phyloP scores from a whole-genome alignment of 2,888 invertebrate genomes.

The Eilema depressum region DNA sequence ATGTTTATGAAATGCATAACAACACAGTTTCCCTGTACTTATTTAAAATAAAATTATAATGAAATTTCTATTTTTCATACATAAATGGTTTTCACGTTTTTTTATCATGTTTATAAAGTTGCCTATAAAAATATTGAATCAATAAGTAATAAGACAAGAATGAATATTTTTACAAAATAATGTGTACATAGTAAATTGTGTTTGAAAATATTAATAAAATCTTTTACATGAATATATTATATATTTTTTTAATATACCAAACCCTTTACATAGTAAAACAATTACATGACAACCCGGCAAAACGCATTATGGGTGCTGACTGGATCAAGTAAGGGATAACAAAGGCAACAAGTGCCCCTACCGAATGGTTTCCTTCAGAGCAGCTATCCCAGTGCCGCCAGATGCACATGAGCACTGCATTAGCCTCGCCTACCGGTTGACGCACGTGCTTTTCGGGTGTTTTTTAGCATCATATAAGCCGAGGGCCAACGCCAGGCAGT shows the following conservation, averaged over 20 bases:
- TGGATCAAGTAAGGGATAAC: too few species aligned
- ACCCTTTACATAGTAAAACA: neutral
- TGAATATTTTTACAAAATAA: constrained; percentile 87
- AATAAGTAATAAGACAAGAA: constrained; percentile 84
- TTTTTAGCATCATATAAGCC: too few species aligned
- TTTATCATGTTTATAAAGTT: constrained; percentile 81
- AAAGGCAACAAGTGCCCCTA: too few species aligned
- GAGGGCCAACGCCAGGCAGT: too few species aligned
- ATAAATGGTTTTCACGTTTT: constrained; percentile 78
- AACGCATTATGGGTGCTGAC: neutral
- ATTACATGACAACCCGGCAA: neutral
- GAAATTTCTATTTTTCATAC: constrained; percentile 79
- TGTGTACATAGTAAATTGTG: constrained; percentile 86
- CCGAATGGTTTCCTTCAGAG: too few species aligned
- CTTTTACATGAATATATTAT: constrained; percentile 74
- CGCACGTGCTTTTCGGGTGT: too few species aligned
- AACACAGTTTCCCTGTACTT: constrained; percentile 78
- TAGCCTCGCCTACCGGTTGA: too few species aligned
- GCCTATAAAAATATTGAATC: constrained; percentile 83
- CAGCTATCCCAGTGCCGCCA: too few species aligned
- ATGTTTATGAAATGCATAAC: constrained; percentile 69
- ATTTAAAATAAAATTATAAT: constrained; percentile 72
- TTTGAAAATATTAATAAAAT: constrained; percentile 85
- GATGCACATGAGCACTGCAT: too few species aligned
- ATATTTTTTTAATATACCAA: constrained; percentile 18